phyloP scores from a whole-genome alignment of 2,797 vertebrate species.

The Hypotaenidia okinawae region DNA sequence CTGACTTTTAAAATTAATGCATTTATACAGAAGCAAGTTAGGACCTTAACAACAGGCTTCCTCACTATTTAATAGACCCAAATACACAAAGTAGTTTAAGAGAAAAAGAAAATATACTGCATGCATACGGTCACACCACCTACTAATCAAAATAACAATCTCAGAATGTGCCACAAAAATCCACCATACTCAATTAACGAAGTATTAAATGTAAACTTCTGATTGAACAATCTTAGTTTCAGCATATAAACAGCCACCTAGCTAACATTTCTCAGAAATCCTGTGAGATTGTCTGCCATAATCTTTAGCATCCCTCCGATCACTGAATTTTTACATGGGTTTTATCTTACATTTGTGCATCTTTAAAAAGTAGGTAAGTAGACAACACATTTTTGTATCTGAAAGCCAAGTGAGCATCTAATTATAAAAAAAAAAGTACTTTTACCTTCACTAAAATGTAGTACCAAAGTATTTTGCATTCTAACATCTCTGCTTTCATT shows the following conservation, averaged over 20 bases:
- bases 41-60: not conserved
- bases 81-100: not conserved
- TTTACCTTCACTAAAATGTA: not conserved
- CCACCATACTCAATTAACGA: not conserved
- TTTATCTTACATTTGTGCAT: not conserved
- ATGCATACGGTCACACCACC: not conserved
- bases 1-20: conserved; percentile 11
- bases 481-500: not conserved
- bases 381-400: not conserved
- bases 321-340: not conserved
- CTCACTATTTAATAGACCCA: not conserved
- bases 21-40: not conserved
- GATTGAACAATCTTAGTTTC: not conserved
- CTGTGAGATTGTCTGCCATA: not conserved
- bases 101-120: not conserved
- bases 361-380: not conserved
- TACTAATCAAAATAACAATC: not conserved
- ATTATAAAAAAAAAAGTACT: not conserved
- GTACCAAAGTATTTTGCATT: not conserved
- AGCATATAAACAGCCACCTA: not conserved
- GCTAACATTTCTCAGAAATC: not conserved
- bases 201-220: not conserved
- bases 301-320: not conserved
- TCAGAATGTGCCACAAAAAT: not conserved
- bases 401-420: not conserved